Conservation (phyloP, 2,113 vertebrate species). For the Paramisgurnus dabryanus region DNA sequence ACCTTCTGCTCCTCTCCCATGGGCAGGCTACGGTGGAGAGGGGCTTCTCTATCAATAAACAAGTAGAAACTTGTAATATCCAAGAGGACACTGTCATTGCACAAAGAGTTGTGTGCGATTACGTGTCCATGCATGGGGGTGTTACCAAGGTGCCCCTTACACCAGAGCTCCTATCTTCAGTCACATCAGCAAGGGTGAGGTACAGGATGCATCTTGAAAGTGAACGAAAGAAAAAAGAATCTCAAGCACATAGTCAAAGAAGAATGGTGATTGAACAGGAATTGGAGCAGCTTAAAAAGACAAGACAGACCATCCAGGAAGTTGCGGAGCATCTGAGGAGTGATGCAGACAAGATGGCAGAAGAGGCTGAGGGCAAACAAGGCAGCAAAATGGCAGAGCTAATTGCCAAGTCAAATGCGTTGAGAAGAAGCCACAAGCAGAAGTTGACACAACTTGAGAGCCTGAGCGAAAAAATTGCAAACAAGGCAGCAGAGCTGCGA, state of each 20-base stretch:
- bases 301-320: slow-evolving; percentile 12
- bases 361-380: too few relatives aligned
- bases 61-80: slow-evolving; percentile 41
- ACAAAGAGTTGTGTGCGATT: slow-evolving; percentile 18
- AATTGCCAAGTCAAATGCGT: too few relatives aligned
- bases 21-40: slow-evolving; percentile 21
- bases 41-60: slow-evolving; percentile 28
- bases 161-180: slow-evolving; percentile 32
- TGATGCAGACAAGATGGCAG: too few relatives aligned
- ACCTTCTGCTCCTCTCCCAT: slow-evolving; percentile 32
- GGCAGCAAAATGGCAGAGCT: too few relatives aligned
- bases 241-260: slow-evolving; percentile 26
- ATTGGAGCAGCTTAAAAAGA: slow-evolving; percentile 40
- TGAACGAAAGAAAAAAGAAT: slow-evolving; percentile 24
- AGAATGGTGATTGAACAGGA: slow-evolving; percentile 29
- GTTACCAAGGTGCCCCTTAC: slow-evolving; percentile 37
- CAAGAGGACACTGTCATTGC: slow-evolving; percentile 40
- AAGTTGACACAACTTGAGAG: too few relatives aligned
- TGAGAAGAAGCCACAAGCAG: too few relatives aligned
- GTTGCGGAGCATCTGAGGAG: slow-evolving; percentile 26
- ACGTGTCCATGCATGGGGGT: slow-evolving; percentile 22
- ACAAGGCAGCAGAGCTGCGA: too few relatives aligned
- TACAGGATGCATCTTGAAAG: slow-evolving; percentile 29
- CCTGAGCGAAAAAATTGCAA: too few relatives aligned
- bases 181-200: slow-evolving; percentile 32